These are phyloP conservation scores for Lanius ludovicianus DNA, from an alignment of 2,113 vertebrate species.

Conservation along the genomic window DNA sequence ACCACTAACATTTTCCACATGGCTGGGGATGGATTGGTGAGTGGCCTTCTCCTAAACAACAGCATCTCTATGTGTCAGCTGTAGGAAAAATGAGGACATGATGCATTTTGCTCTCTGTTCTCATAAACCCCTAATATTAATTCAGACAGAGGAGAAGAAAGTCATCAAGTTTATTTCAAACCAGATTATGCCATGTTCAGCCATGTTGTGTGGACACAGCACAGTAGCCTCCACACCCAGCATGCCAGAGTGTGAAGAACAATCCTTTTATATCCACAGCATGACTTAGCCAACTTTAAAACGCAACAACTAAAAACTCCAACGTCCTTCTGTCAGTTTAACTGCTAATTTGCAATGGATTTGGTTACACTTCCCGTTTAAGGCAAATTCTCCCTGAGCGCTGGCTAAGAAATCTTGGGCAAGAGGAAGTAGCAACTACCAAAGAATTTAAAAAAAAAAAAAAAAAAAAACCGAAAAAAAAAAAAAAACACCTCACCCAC, in stretches of 20 bases:
- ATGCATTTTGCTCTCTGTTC: not conserved
- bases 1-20: conserved; percentile 17
- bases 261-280: conserved; percentile 43
- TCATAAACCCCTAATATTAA: not conserved
- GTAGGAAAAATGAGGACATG: not conserved
- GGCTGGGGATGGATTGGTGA: conserved; percentile 23
- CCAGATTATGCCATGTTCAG: not conserved
- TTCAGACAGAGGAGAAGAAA: not conserved
- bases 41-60: conserved; percentile 32
- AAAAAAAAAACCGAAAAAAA: not conserved
- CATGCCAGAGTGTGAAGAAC: conserved; percentile 19
- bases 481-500: not conserved
- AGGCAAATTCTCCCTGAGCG: conserved; percentile 9
- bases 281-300: conserved; percentile 45
- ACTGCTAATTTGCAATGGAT: conserved; percentile 64
- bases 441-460: not conserved
- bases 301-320: conserved; percentile 29
- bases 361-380: conserved; percentile 61
- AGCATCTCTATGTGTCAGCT: not conserved
- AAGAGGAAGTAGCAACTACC: conserved; percentile 61
- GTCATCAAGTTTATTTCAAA: conserved; percentile 13
- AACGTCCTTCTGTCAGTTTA: conserved; percentile 66
- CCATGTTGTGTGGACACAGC: not conserved
- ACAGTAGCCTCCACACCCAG: conserved; percentile 19
- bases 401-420: conserved; percentile 56